Conservation (phyloP, 2,797 vertebrate genomes). For the Tarsius wallacei region DNA sequence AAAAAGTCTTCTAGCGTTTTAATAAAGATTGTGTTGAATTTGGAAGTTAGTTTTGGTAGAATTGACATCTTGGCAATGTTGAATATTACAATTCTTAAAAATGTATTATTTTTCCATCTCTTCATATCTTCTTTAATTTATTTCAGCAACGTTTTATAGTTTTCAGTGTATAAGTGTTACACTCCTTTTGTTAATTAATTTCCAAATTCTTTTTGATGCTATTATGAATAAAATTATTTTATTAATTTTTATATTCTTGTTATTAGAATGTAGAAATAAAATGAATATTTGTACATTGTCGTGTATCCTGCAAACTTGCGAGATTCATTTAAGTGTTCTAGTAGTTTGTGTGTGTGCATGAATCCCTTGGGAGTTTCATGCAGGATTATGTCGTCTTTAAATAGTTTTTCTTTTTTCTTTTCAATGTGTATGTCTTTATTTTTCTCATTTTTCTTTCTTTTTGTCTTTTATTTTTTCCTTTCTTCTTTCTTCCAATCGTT, state of each 20-base stretch:
- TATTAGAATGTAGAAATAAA: not conserved
- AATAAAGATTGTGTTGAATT: not conserved
- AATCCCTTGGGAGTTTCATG: not conserved
- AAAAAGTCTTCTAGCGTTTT: not conserved
- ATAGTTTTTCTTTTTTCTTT: not conserved
- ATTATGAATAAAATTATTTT: not conserved
- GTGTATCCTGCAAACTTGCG: not conserved
- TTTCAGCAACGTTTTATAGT: not conserved
- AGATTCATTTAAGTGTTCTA: not conserved
- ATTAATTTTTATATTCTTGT: not conserved
- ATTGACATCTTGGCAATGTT: not conserved
- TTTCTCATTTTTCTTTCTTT: no score
- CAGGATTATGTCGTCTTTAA: not conserved
- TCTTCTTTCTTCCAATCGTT: not conserved
- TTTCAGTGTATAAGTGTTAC: not conserved
- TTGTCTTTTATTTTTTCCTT: no score
- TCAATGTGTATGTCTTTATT: not conserved
- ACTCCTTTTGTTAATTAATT: slow-evolving; percentile 5
- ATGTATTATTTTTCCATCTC: not conserved
- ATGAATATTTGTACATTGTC: not conserved
- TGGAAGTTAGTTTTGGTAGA: not conserved
- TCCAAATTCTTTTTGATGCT: not conserved
- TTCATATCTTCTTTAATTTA: not conserved
- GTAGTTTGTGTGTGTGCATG: not conserved
- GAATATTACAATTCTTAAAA: not conserved